phyloP scores from a whole-genome alignment of 2,797 vertebrate species.

The Brachyalestes nurse region DNA sequence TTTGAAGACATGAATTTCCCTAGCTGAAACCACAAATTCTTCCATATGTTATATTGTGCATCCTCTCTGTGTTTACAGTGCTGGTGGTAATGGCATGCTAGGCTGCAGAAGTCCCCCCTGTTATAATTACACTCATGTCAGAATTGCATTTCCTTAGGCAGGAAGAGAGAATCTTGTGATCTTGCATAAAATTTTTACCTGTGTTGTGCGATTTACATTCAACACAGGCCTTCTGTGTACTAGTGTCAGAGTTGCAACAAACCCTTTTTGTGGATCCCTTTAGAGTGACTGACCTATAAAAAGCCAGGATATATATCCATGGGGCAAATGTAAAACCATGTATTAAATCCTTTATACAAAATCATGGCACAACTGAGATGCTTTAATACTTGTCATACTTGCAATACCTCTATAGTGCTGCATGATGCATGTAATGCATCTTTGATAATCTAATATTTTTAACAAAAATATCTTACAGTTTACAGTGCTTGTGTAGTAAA shows the following conservation, averaged over 20 bases:
- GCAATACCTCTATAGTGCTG: not conserved
- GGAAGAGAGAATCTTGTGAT: slow-evolving; percentile 46
- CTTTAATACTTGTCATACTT: no score
- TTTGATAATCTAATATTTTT: no score
- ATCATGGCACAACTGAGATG: not conserved
- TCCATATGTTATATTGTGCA: not conserved
- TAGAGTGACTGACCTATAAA: not conserved
- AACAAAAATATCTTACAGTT: not conserved
- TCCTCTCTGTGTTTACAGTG: slow-evolving; percentile 1
- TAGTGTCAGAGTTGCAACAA: slow-evolving; percentile 32
- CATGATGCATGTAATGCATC: not conserved
- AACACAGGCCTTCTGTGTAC: slow-evolving; percentile 40
- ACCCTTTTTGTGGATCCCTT: slow-evolving; percentile 10
- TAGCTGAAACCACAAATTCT: not conserved
- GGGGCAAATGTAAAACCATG: not conserved
- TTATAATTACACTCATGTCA: slow-evolving; percentile 68
- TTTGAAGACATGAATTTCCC: not conserved
- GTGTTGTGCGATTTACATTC: slow-evolving; percentile 63
- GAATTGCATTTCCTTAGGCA: slow-evolving; percentile 68
- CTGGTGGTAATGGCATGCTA: not conserved
- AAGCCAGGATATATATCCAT: not conserved
- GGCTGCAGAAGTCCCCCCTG: slow-evolving; percentile 10
- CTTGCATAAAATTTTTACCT: slow-evolving; percentile 72
- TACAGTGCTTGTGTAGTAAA: not conserved
- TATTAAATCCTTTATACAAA: not conserved